Conservation (phyloP, 2,888 invertebrate genomes). For the Parasteatoda lunata region DNA sequence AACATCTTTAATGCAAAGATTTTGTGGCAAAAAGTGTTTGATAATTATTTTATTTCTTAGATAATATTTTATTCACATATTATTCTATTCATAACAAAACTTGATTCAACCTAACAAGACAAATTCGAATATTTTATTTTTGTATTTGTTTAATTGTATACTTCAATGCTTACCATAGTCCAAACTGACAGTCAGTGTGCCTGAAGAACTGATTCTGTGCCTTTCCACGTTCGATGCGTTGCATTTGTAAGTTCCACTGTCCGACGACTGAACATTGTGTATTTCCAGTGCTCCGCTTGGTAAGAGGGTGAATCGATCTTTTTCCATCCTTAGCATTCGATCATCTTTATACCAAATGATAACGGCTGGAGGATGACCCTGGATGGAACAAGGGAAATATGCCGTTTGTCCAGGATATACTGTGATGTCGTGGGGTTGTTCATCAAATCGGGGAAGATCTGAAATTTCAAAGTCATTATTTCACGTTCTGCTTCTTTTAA, state of each 20-base stretch:
- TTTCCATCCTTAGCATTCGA: conserved; percentile 81
- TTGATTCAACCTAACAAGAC: too few species aligned
- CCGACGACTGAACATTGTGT: conserved; percentile 83
- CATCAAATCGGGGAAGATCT: conserved; percentile 82
- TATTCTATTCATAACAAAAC: too few species aligned
- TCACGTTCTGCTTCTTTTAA: too few species aligned
- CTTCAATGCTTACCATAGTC: conserved; percentile 54
- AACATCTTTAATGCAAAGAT: too few species aligned
- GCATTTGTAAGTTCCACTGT: conserved; percentile 91
- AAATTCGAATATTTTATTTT: too few species aligned
- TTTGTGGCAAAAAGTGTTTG: too few species aligned
- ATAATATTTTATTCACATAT: too few species aligned
- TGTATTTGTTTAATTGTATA: too few species aligned
- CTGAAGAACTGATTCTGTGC: conserved; percentile 79
- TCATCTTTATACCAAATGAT: conserved; percentile 93
- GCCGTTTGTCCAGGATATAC: conserved; percentile 88
- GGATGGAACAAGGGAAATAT: conserved; percentile 85
- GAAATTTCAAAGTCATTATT: conserved; percentile 68
- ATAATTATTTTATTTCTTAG: too few species aligned
- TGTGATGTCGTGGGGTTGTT: conserved; percentile 83
- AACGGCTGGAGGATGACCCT: conserved; percentile 76
- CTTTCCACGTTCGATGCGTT: conserved; percentile 81
- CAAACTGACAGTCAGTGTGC: conserved; percentile 61
- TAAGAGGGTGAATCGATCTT: conserved; percentile 84
- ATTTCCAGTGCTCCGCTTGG: conserved; percentile 94